phyloP scores from a whole-genome alignment of 2,888 invertebrate species.

The Notodonta dromedarius region DNA sequence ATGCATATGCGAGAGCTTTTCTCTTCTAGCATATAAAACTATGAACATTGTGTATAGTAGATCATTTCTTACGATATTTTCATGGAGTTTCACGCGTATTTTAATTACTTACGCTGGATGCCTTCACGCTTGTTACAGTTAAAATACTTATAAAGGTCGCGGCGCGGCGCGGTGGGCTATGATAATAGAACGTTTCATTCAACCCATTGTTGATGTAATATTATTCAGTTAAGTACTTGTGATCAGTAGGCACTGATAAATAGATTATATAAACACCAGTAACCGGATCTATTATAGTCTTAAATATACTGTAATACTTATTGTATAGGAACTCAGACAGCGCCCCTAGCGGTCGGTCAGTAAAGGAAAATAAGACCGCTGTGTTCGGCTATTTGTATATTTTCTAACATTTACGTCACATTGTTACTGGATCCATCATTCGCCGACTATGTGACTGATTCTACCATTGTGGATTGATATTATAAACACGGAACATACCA shows the following conservation, averaged over 20 bases:
- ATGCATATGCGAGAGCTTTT: neutral
- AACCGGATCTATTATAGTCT: no score
- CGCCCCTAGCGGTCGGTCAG: no score
- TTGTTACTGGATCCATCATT: constrained; percentile 18
- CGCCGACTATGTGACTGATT: constrained; percentile 31
- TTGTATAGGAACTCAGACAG: no score
- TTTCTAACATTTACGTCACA: neutral
- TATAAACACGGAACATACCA: constrained; percentile 42
- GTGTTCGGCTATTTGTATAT: neutral
- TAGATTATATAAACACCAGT: neutral
- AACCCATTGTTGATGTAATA: neutral
- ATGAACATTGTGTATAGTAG: neutral
- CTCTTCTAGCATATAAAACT: neutral
- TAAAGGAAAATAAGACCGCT: no score
- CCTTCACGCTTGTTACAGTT: neutral
- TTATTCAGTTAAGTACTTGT: neutral
- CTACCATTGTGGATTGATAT: constrained; percentile 39
- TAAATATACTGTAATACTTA: no score
- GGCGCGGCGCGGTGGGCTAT: no score
- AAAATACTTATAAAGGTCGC: no score
- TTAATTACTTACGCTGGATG: neutral
- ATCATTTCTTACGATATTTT: neutral
- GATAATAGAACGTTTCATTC: no score
- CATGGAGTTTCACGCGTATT: neutral
- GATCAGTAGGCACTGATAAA: neutral